A percentile compares a stretch with the other conserved stretches of the same genome.
phyloP scores from a whole-genome alignment of 2,888 invertebrate species.

The Hirtodrosophila trivittata region DNA sequence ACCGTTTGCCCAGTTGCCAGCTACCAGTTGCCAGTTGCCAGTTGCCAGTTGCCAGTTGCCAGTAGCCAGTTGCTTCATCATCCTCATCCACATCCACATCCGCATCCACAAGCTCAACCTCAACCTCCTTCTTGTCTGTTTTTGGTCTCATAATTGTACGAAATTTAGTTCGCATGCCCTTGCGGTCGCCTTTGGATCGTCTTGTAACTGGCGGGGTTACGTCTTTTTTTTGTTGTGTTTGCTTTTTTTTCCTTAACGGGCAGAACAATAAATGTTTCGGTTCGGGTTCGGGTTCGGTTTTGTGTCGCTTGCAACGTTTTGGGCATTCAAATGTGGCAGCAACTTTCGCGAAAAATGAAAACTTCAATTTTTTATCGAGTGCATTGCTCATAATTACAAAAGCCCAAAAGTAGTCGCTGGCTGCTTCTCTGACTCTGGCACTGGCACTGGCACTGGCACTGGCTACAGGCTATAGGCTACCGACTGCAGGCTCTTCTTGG shows the following conservation, averaged over 20 bases:
- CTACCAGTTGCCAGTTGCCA: slow-evolving; percentile 13
- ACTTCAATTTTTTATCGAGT: slow-evolving; percentile 79
- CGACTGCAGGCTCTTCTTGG: neutral
- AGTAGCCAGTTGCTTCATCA: slow-evolving; percentile 25
- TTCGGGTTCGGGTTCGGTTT: slow-evolving; percentile 34
- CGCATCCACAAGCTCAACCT: slow-evolving; percentile 1
- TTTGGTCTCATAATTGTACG: slow-evolving; percentile 79
- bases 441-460: too few species aligned
- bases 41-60: slow-evolving; percentile 28
- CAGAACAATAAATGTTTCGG: slow-evolving; percentile 78
- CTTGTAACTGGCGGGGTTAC: slow-evolving; percentile 43
- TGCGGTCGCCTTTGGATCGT: slow-evolving; percentile 64
- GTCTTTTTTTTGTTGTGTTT: slow-evolving; percentile 12
- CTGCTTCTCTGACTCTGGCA: slow-evolving; percentile 11
- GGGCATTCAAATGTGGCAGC: slow-evolving; percentile 61
- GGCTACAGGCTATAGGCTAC: too few species aligned
- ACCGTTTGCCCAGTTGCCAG: slow-evolving; percentile 61
- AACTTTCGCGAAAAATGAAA: slow-evolving; percentile 78
- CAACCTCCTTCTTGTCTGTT: slow-evolving; percentile 25
- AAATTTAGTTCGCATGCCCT: slow-evolving; percentile 81
- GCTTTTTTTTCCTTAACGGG: slow-evolving; percentile 72
- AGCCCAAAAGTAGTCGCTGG: slow-evolving; percentile 42
- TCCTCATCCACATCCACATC: neutral
- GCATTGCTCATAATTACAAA: slow-evolving; percentile 77
- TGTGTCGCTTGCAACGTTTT: slow-evolving; percentile 46